phyloP scores from a whole-genome alignment of 2,113 vertebrate species.

The Forbesichthys agassizii region DNA sequence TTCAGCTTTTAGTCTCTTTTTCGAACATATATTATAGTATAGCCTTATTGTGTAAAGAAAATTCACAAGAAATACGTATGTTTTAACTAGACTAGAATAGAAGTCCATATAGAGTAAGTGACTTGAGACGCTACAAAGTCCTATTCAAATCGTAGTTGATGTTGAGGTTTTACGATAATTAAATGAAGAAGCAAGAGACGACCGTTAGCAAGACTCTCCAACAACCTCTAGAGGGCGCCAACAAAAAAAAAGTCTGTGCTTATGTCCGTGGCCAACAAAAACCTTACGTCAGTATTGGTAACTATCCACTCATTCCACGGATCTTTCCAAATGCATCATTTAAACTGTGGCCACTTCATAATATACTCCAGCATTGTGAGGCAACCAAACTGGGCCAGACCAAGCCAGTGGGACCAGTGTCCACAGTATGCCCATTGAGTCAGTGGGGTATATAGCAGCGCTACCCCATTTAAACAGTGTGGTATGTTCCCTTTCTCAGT shows the following conservation, averaged over 20 bases:
- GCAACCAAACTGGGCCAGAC: conserved; percentile 32
- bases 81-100: too few relatives aligned
- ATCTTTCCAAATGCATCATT: conserved; percentile 52
- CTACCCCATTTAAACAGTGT: conserved; percentile 61
- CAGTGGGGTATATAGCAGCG: conserved; percentile 45
- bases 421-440: conserved; percentile 74
- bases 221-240: conserved; percentile 18
- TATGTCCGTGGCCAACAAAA: conserved; percentile 22
- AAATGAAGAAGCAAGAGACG: neutral
- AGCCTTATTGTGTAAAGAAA: too few relatives aligned
- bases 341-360: conserved; percentile 48
- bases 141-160: too few relatives aligned
- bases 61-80: too few relatives aligned
- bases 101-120: too few relatives aligned
- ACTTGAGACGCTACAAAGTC: too few relatives aligned
- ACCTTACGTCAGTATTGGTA: conserved; percentile 1
- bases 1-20: too few relatives aligned
- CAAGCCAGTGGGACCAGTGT: conserved; percentile 27
- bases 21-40: too few relatives aligned
- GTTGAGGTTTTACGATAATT: neutral
- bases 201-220: neutral
- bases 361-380: conserved; percentile 40
- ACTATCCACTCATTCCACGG: conserved; percentile 21
- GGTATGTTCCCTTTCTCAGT: conserved; percentile 68
- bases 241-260: conserved; percentile 2